Base-by-base conservation (phyloP, 2,888 invertebrate genomes). In the Frankliniella fusca region DNA sequence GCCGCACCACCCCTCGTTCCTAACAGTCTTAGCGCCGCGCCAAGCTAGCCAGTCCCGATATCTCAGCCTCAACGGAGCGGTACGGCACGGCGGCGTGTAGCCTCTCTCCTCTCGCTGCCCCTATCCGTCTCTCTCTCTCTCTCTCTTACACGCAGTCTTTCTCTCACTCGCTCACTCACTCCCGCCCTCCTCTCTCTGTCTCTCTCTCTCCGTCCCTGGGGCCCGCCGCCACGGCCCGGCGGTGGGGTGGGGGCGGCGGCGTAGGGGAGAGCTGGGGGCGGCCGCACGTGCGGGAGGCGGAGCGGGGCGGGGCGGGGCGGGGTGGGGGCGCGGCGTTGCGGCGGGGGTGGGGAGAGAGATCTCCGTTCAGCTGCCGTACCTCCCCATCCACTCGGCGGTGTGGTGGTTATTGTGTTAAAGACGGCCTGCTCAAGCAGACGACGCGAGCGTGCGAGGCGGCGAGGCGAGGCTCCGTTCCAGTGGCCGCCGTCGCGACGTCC, bases 131-230 rank as follows among this genome's bases (percentile, higher is more conserved):
- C 61, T 61, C 61, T 61, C n/a, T 61, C 12, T n/a, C 61, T 61
- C 61, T 61, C n/a, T n/a, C 38, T 38, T 80, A 7, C 61, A 81
- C 87, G 87, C 87, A 85, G 85, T 87, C 87, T 88, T 86, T 38
- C 38, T 38, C 84, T 89, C 89, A 88, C 86, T 85, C 87, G 87
- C 86, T 84, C 85, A 85, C 85, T 85, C 86, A 85, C 85, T 86
- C 88, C 90, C 90, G 90, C 90, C 88, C 89, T 90, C 90, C 84
- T 85, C 85, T 85, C 86, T 86, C 85, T 87, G 88, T 90, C 90
- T 90, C 90, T 89, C 90, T 91, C 89, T 88, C 88, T 88, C 54
- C 50, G 61, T 23, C 61, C n/a, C 38, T 54, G n/a, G 81, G 50
- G 81, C 28, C 54, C 20, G 82, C 48, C 81, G 82, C 81, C 82